A percentile compares a stretch with the other conserved stretches of the same genome.
Conservation (phyloP, 2,113 vertebrate species). For the Mungos mungo region DNA sequence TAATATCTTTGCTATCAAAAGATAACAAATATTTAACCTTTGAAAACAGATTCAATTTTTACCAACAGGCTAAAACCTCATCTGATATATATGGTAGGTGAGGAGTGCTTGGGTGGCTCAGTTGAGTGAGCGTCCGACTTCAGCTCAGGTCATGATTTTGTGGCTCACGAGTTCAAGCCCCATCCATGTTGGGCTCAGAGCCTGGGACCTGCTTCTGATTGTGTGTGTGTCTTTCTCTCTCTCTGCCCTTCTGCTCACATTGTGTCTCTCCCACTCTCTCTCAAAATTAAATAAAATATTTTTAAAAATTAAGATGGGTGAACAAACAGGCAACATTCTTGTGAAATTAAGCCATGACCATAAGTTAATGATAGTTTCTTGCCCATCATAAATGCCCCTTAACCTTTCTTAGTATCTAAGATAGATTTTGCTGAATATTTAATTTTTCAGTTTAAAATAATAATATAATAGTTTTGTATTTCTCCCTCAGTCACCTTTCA, state of each 20-base stretch:
- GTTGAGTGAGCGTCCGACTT: too few species aligned
- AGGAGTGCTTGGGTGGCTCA: neutral
- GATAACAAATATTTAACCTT: neutral
- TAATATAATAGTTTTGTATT: neutral
- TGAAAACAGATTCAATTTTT: neutral
- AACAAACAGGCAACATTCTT: neutral
- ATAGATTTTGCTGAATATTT: neutral
- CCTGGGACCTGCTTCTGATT: too few species aligned
- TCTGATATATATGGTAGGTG: neutral
- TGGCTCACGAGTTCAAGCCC: too few species aligned
- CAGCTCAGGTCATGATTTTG: too few species aligned
- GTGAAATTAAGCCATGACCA: neutral
- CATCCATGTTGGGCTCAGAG: too few species aligned
- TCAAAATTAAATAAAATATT: too few species aligned
- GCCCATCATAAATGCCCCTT: neutral
- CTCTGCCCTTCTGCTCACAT: too few species aligned
- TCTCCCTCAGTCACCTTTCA: neutral
- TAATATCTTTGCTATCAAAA: neutral
- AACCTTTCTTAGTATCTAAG: neutral
- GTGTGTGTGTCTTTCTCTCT: too few species aligned
- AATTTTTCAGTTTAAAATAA: neutral
- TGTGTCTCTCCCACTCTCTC: too few species aligned
- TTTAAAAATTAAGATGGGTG: neutral
- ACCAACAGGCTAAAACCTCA: neutral
- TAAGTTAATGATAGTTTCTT: neutral